Conservation (phyloP, 2,113 vertebrate species). For the Cephalopholis sonnerati region DNA sequence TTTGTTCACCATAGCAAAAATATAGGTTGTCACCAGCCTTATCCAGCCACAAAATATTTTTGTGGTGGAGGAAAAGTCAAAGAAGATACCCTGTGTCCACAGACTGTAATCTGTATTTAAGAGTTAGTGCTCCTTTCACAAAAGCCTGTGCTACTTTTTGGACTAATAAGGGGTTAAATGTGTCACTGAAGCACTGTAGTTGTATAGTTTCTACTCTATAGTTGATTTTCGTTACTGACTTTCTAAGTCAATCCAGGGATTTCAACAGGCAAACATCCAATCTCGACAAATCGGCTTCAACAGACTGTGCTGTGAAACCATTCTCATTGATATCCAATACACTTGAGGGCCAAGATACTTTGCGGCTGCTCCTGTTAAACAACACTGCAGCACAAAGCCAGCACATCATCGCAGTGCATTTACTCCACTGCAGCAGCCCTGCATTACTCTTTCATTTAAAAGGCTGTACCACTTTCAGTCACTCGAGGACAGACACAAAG, state of each 20-base stretch:
- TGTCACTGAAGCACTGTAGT: not conserved
- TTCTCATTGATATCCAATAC: conserved; percentile 57
- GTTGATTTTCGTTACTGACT: conserved; percentile 29
- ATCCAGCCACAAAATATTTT: not conserved
- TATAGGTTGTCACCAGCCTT: not conserved
- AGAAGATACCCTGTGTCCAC: not conserved
- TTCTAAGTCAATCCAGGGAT: conserved; percentile 41
- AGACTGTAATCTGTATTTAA: not conserved
- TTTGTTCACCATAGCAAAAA: not conserved
- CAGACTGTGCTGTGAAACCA: conserved; percentile 25
- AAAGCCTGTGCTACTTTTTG: not conserved
- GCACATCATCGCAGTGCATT: conserved; percentile 51
- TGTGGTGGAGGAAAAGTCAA: not conserved
- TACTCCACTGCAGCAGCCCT: conserved; percentile 48
- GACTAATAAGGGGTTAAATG: conserved; percentile 22
- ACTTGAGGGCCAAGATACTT: conserved; percentile 40
- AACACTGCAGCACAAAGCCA: conserved; percentile 50
- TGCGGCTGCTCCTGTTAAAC: conserved; percentile 50
- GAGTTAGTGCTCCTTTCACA: not conserved
- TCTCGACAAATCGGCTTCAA: conserved; percentile 38
- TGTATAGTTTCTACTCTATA: not conserved
- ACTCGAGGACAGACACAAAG: conserved; percentile 80
- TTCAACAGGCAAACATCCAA: conserved; percentile 44
- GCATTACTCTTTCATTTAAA: conserved; percentile 54
- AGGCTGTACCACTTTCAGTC: conserved; percentile 72